Evolutionary conservation across 2,797 vertebrate genomes (phyloP).

Genomic region (Ceryle rudis): DNA sequence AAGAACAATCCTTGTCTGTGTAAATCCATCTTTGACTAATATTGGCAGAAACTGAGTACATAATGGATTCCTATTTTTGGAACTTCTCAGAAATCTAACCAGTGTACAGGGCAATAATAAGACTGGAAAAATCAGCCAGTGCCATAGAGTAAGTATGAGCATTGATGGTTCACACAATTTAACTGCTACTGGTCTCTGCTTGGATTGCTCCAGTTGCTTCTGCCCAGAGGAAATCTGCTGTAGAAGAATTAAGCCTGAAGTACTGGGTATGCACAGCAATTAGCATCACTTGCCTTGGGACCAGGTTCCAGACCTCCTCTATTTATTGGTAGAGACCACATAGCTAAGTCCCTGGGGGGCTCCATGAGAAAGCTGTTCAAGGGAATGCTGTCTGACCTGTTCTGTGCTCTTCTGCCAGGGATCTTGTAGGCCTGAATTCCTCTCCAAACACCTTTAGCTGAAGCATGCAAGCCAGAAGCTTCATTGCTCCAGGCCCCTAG

Average conservation of each 20-base stretch:
- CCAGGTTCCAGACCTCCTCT: neutral
- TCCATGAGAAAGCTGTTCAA: neutral
- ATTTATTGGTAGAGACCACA: neutral
- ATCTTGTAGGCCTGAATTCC: slow-evolving; percentile 25
- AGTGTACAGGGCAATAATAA: neutral
- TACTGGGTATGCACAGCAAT: accelerated
- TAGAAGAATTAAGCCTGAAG: neutral
- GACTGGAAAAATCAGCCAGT: neutral
- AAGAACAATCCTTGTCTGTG: neutral
- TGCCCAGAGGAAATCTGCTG: neutral
- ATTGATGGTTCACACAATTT: neutral
- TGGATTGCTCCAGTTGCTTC: neutral
- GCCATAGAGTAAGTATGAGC: neutral
- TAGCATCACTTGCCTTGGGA: neutral
- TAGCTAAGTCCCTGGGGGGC: neutral
- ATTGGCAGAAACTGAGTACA: neutral
- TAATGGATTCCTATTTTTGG: neutral
- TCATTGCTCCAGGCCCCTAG: neutral
- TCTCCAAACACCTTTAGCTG: neutral
- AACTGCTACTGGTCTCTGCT: neutral
- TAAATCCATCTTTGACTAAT: neutral
- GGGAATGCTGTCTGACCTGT: slow-evolving; percentile 51
- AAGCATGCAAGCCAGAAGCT: slow-evolving; percentile 28
- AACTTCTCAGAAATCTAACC: neutral
- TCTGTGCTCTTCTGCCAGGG: neutral